Evolutionary conservation across 1,140 invertebrate species (phyloP).

Genomic region (Zophobas atratus): DNA sequence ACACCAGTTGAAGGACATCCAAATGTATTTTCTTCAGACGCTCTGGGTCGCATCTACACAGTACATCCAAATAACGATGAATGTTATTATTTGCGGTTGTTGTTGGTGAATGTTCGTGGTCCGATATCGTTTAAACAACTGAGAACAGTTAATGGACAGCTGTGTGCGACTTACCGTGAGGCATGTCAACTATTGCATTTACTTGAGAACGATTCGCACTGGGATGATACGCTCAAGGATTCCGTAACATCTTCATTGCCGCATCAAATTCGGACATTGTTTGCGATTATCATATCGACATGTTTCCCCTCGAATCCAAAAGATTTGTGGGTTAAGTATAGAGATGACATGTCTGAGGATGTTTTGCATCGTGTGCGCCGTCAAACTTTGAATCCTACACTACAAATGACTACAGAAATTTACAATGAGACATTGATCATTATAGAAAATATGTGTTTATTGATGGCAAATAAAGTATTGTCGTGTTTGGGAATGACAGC

Average conservation of each 20-base stretch:
- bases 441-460: constrained; percentile 64
- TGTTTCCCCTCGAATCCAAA: constrained; percentile 64
- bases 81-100: not conserved
- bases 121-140: not conserved
- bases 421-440: constrained; percentile 66
- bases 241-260: constrained; percentile 60
- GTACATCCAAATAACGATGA: not conserved
- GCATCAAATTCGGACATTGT: constrained; percentile 67
- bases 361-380: constrained; percentile 59
- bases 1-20: constrained; percentile 37
- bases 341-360: constrained; percentile 63
- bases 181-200: constrained; percentile 60
- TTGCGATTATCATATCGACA: constrained; percentile 66
- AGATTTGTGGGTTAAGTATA: constrained; percentile 64
- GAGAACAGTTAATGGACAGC: not conserved
- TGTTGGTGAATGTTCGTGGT: constrained; percentile 2
- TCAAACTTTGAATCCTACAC: constrained; percentile 44
- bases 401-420: constrained; percentile 62
- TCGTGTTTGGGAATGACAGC: constrained; percentile 55
- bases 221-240: constrained; percentile 66
- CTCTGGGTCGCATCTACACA: not conserved
- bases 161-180: constrained; percentile 67
- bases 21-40: not conserved
- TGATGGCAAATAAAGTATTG: constrained; percentile 57
- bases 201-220: constrained; percentile 55